Evolutionary conservation across 2,113 vertebrate genomes (phyloP).

Genomic region (Toxostoma redivivum): DNA sequence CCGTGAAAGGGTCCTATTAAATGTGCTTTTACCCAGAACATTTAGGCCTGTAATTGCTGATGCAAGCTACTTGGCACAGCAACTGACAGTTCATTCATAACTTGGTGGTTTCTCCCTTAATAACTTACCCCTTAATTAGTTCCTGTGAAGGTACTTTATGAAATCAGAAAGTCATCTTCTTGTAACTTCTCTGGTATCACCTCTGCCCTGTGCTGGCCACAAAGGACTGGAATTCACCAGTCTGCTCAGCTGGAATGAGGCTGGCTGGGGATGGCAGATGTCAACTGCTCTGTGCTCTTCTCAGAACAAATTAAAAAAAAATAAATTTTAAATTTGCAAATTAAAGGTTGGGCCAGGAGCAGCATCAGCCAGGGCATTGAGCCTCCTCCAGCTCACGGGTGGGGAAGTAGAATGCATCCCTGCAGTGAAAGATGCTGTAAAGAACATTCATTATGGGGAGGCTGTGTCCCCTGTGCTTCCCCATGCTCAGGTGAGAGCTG

Average conservation of each 20-base stretch:
- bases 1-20: constrained; percentile 6
- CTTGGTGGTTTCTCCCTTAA: neutral
- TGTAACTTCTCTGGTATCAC: neutral
- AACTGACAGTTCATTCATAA: constrained; percentile 19
- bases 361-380: neutral
- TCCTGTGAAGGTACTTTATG: constrained; percentile 30
- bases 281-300: neutral
- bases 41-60: neutral
- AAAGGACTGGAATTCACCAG: neutral
- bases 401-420: neutral
- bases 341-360: neutral
- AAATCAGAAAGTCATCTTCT: constrained; percentile 4
- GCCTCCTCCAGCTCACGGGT: neutral
- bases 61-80: constrained; percentile 24
- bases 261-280: neutral
- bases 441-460: neutral
- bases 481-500: neutral
- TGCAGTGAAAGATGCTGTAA: neutral
- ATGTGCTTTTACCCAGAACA: constrained; percentile 17
- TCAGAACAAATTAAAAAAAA: neutral
- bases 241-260: neutral
- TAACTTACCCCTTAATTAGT: constrained; percentile 15
- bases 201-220: neutral
- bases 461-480: neutral
- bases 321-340: neutral